Conservation (phyloP, 2,113 vertebrate species). For the Rissa tridactyla region DNA sequence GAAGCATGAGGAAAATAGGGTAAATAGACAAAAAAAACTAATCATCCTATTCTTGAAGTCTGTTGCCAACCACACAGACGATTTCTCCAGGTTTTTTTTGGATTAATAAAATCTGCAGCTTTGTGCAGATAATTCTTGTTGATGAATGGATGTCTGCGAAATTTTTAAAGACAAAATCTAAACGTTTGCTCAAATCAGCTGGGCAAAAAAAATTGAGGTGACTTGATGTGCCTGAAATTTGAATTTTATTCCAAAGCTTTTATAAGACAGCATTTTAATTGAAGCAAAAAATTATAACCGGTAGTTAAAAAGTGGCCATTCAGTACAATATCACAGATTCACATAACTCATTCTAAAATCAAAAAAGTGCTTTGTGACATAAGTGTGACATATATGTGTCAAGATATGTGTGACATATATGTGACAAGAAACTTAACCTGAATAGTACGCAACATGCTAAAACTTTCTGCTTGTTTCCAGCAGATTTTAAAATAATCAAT, state of each 20-base stretch:
- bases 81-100: slow-evolving; percentile 3
- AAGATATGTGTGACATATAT: background rate
- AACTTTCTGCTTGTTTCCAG: background rate
- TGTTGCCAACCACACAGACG: slow-evolving; percentile 49
- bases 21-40: slow-evolving; percentile 58
- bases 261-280: background rate
- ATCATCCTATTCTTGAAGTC: slow-evolving; percentile 45
- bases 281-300: background rate
- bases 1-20: slow-evolving; percentile 37
- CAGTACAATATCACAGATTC: background rate
- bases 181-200: slow-evolving; percentile 1
- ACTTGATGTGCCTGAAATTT: slow-evolving; percentile 1
- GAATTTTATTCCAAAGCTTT: background rate
- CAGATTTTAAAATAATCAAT: background rate
- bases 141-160: background rate
- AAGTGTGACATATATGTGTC: too few species aligned
- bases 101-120: slow-evolving; percentile 30
- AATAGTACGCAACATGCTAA: background rate
- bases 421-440: background rate
- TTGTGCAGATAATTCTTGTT: slow-evolving; percentile 37
- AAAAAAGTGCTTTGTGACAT: background rate
- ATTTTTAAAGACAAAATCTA: background rate
- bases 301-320: background rate
- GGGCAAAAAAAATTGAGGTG: background rate
- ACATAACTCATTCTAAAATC: background rate